These are phyloP conservation scores for Tribolium castaneum DNA, from an alignment of 1,140 invertebrate species.

Conservation along the genomic window DNA sequence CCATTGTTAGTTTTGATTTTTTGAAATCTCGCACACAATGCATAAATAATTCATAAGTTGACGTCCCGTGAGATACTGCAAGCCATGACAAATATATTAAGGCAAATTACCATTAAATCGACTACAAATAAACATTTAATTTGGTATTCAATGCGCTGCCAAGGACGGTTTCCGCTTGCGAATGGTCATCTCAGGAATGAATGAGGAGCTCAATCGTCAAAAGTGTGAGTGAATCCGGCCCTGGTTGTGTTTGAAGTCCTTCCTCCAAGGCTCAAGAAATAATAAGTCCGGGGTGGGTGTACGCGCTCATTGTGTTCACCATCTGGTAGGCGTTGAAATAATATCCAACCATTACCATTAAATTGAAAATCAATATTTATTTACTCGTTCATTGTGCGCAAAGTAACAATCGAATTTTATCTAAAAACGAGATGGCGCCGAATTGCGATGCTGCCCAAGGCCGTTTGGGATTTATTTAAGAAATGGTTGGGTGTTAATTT, in stretches of 20 bases:
- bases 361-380: slow-evolving; percentile 35
- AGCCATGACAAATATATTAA: slow-evolving; percentile 45
- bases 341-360: slow-evolving; percentile 26
- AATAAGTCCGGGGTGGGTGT: slow-evolving; percentile 25
- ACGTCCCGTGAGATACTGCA: slow-evolving; percentile 25
- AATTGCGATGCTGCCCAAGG: not conserved
- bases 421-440: slow-evolving; percentile 8
- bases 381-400: slow-evolving; percentile 5
- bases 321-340: slow-evolving; percentile 29
- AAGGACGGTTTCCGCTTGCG: slow-evolving; percentile 36
- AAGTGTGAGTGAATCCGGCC: not conserved
- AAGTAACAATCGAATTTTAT: slow-evolving; percentile 25
- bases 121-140: slow-evolving; percentile 47
- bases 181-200: not conserved
- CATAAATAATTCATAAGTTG: slow-evolving; percentile 33
- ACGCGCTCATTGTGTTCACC: slow-evolving; percentile 30
- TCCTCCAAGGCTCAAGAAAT: slow-evolving; percentile 13
- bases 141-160: slow-evolving; percentile 41
- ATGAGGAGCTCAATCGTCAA: no score
- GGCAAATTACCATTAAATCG: slow-evolving; percentile 45
- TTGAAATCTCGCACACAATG: slow-evolving; percentile 3
- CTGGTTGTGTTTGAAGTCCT: not conserved
- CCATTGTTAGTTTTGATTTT: slow-evolving; percentile 2
- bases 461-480: not conserved
- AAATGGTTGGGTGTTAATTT: slow-evolving; percentile 29